These are phyloP conservation scores for Brachypodius melanocephalos DNA, from an alignment of 2,113 vertebrate species.

Conservation along the genomic window DNA sequence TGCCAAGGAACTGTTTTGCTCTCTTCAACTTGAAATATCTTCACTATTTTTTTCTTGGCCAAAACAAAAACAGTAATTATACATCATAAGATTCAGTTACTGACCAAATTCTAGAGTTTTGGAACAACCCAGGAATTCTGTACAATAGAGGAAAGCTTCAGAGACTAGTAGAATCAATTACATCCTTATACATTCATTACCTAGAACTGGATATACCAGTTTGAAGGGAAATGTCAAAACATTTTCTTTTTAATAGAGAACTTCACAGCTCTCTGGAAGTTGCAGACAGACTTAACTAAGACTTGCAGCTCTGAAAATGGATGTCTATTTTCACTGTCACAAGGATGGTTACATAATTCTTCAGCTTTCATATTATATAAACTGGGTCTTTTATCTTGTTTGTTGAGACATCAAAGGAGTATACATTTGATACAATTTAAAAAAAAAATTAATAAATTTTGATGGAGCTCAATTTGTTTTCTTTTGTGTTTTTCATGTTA, in stretches of 20 bases:
- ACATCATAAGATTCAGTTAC: neutral
- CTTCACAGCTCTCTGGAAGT: neutral
- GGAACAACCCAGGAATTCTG: neutral
- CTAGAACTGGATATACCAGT: neutral
- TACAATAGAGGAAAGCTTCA: neutral
- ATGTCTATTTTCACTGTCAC: neutral
- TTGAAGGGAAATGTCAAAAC: conserved; percentile 25
- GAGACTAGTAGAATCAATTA: neutral
- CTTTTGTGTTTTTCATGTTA: neutral
- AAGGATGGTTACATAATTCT: neutral
- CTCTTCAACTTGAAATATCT: conserved; percentile 15
- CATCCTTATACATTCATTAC: neutral
- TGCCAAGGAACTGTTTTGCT: conserved; percentile 10
- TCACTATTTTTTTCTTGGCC: conserved; percentile 21
- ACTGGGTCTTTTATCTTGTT: neutral
- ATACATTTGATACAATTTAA: neutral
- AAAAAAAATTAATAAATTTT: neutral
- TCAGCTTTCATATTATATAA: neutral
- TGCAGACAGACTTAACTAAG: neutral
- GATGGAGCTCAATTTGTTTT: neutral
- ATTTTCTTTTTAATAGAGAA: conserved; percentile 9
- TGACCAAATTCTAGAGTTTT: conserved; percentile 9
- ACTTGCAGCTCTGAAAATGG: neutral
- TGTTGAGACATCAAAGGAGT: neutral
- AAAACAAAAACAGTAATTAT: conserved; percentile 12